Base-by-base conservation (phyloP, 2,797 vertebrate genomes). In the Sebastolobus altivelis region DNA sequence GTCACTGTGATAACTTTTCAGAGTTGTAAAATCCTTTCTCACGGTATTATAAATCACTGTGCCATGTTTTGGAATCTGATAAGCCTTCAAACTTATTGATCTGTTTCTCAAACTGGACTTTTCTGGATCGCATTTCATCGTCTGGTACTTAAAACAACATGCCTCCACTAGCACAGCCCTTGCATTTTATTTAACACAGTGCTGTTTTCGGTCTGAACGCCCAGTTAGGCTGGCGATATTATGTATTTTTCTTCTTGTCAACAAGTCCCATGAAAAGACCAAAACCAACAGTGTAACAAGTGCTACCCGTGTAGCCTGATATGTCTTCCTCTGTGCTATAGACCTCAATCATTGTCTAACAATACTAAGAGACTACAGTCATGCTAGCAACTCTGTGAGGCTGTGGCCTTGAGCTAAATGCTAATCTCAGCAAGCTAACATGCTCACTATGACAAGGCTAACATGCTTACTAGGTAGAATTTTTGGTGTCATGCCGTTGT, bases 201-300 rank as follows among this genome's bases (percentile, higher is more conserved):
- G 75, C 69, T 52, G 49, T 63, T 63, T 49, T 73, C 8, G 4
- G 43, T 72, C 35, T 29, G 35, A 72, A 68, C 3, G 3, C 10
- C 40, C 5, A 2, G 14, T 54, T 11, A 35, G 3, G 43, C 20
- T 61, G 35, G 14, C 4, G 6, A 20, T 52, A 46, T 12, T 56
- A 8, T 70, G 1, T 58, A 22, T 59, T 33, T 38, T 49, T 58
- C 29, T 59, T 52, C 8, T 52, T 20, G 20, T 52, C 49, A 52
- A 52, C 49, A 52, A 20, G 5, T 52, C 49, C 20, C 18, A 20
- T 27, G 6, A 70, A 43, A 71, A 65, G 43, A 61, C 60, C 40
- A 37, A 71, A 75, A 70, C 40, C 52, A 63, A 69, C 37, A 68
- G 3, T 66, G 29, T 66, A 9, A 65, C 16, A n/a, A 16, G 11